Conservation (phyloP, 1,140 invertebrate species). For the Delia radicum region DNA sequence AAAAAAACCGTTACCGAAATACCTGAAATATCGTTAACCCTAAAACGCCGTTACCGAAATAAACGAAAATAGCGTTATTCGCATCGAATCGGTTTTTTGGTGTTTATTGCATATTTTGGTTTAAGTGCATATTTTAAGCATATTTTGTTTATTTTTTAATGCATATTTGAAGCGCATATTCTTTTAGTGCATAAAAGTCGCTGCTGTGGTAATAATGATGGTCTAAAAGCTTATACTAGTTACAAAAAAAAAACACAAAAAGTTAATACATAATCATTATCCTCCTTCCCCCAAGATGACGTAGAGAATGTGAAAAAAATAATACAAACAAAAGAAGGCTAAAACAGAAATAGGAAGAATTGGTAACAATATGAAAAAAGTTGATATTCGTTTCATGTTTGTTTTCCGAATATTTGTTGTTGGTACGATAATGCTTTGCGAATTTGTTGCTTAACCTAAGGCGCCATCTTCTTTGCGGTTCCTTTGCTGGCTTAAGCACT, state of each 20-base stretch:
- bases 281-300: not conserved
- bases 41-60: no score
- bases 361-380: not conserved
- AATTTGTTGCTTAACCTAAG: constrained; percentile 19
- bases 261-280: constrained; percentile 2
- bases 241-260: not conserved
- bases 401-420: not conserved
- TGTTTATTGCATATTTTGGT: no score
- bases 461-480: constrained; percentile 18
- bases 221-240: constrained; percentile 2
- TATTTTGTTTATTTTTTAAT: no score
- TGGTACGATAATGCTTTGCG: not conserved
- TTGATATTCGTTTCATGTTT: constrained; percentile 20
- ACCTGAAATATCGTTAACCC: no score
- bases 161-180: no score
- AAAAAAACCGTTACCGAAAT: no score
- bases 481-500: not conserved
- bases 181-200: no score
- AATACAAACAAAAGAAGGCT: not conserved
- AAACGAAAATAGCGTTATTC: no score
- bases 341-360: not conserved
- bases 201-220: not conserved
- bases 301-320: no score
- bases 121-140: no score
- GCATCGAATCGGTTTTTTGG: no score